Evolutionary conservation across 2,888 invertebrate genomes (phyloP).

Genomic region (Corythucha ciliata): DNA sequence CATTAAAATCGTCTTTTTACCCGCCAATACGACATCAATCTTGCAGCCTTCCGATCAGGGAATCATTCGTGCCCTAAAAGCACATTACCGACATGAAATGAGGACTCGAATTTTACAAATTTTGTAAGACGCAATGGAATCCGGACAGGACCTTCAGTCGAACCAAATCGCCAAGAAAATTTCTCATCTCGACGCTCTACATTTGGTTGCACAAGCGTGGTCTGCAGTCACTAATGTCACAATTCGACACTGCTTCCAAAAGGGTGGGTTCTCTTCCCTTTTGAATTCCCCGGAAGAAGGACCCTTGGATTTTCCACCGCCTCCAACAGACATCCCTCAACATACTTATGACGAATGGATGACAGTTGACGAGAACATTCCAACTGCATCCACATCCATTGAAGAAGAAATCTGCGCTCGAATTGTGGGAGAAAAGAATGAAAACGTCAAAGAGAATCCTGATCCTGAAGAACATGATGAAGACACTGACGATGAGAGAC

Average conservation of each 20-base stretch:
- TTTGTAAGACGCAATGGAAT: background rate
- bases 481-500: no score
- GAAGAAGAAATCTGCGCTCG: background rate
- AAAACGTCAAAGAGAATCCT: background rate
- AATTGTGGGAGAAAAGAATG: background rate
- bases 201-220: background rate
- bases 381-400: no score
- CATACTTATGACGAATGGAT: background rate
- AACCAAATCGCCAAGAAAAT: background rate
- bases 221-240: background rate
- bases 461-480: background rate
- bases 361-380: background rate
- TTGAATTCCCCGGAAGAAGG: no score
- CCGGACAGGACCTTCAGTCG: background rate
- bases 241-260: background rate
- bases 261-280: background rate
- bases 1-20: conserved; percentile 38
- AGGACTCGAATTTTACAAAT: background rate
- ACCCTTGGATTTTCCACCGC: no score
- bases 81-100: background rate
- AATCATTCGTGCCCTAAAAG: background rate
- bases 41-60: background rate
- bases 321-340: no score
- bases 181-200: background rate
- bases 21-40: conserved; percentile 30